These are phyloP conservation scores for Tenodera sinensis DNA, from an alignment of 2,888 invertebrate genomes.

Conservation along the genomic window DNA sequence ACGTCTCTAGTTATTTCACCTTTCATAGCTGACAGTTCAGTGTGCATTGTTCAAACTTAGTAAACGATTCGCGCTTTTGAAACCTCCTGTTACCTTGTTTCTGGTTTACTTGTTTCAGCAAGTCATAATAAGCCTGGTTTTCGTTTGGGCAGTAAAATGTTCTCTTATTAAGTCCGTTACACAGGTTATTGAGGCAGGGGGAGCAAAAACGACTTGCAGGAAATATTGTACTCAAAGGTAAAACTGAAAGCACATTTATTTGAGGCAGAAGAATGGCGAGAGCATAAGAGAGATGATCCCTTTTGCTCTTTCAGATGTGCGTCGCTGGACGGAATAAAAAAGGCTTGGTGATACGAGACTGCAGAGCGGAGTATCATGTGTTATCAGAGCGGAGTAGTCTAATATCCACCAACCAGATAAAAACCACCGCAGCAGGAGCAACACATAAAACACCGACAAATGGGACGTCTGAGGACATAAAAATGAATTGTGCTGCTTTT, in stretches of 20 bases:
- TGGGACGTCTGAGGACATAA: neutral
- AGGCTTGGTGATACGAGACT: neutral
- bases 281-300: neutral
- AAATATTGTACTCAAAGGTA: neutral
- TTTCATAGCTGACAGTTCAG: too few species aligned
- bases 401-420: neutral
- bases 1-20: too few species aligned
- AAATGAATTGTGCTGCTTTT: neutral
- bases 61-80: too few species aligned
- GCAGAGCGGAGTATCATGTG: neutral
- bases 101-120: too few species aligned
- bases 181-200: too few species aligned
- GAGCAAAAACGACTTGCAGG: neutral
- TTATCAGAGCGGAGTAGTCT: neutral
- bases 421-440: neutral
- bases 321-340: neutral
- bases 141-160: too few species aligned
- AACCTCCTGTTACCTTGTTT: too few species aligned
- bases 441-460: neutral
- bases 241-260: neutral
- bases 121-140: too few species aligned
- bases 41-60: too few species aligned
- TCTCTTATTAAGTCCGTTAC: too few species aligned
- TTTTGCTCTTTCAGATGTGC: neutral
- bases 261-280: neutral